phyloP scores from a whole-genome alignment of 2,888 invertebrate species.

The Galerucella nymphaeae region DNA sequence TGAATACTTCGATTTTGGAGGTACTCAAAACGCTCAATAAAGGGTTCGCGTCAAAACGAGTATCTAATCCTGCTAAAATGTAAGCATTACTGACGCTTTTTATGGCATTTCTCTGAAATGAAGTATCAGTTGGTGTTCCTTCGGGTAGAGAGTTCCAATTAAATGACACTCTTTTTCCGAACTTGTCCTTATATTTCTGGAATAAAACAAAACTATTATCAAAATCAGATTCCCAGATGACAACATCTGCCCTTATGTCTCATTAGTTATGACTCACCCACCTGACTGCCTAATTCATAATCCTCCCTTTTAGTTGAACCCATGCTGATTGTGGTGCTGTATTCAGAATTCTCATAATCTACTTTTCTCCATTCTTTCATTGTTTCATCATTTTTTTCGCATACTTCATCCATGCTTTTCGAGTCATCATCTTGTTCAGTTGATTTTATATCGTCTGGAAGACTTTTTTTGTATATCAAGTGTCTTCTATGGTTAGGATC shows the following conservation, averaged over 20 bases:
- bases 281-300: neutral
- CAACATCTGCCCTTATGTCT: no score
- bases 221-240: neutral
- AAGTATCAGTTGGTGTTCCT: neutral
- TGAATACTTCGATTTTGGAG: neutral
- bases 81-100: conserved; percentile 31
- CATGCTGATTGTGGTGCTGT: neutral
- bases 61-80: neutral
- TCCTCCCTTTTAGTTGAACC: neutral
- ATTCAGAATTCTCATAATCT: neutral
- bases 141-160: neutral
- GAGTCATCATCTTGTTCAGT: no score
- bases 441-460: neutral
- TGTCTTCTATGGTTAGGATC: neutral
- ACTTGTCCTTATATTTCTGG: conserved; percentile 18
- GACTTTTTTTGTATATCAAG: neutral
- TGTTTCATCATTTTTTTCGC: neutral
- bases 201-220: neutral
- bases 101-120: neutral
- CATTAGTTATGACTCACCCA: no score
- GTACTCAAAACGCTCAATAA: conserved; percentile 33
- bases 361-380: neutral
- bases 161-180: conserved; percentile 26
- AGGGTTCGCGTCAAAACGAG: conserved; percentile 9
- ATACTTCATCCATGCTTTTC: neutral